A percentile compares a stretch with the other conserved stretches of the same genome.
These are phyloP conservation scores for Apis dorsata DNA, from an alignment of 1,140 invertebrate genomes.

Conservation along the genomic window DNA sequence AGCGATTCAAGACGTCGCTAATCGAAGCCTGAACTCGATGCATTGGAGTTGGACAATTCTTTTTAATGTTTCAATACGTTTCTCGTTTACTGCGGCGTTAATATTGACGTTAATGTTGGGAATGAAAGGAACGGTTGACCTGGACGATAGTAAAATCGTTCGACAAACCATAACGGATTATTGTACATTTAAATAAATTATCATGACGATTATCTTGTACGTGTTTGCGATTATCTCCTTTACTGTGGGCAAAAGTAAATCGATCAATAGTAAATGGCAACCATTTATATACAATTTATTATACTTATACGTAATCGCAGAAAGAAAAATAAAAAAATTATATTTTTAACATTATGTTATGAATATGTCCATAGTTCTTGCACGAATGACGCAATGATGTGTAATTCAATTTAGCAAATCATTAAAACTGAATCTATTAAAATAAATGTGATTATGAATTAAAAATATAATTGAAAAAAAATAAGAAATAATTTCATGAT, in stretches of 20 bases:
- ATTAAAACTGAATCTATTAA: too few relatives aligned
- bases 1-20: constrained; percentile 20
- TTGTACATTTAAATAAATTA: constrained; percentile 20
- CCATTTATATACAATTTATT: background rate
- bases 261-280: background rate
- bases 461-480: background rate
- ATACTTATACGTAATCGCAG: background rate
- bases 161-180: constrained; percentile 10
- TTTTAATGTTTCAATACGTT: constrained; percentile 9
- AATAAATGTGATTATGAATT: background rate
- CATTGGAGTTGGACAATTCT: constrained; percentile 31
- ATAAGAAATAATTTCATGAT: background rate
- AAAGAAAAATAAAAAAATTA: constrained; percentile 5
- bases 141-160: constrained; percentile 42
- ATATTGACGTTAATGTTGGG: constrained; percentile 15
- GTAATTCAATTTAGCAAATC: constrained; percentile 10
- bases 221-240: background rate
- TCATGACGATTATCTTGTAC: constrained; percentile 27
- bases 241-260: too few relatives aligned
- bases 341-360: background rate
- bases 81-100: constrained; percentile 13
- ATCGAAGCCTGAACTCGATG: background rate
- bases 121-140: constrained; percentile 29
- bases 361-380: background rate
- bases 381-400: background rate